These are phyloP conservation scores for Craseonycteris thonglongyai DNA, from an alignment of 2,113 vertebrate species.

Conservation along the genomic window DNA sequence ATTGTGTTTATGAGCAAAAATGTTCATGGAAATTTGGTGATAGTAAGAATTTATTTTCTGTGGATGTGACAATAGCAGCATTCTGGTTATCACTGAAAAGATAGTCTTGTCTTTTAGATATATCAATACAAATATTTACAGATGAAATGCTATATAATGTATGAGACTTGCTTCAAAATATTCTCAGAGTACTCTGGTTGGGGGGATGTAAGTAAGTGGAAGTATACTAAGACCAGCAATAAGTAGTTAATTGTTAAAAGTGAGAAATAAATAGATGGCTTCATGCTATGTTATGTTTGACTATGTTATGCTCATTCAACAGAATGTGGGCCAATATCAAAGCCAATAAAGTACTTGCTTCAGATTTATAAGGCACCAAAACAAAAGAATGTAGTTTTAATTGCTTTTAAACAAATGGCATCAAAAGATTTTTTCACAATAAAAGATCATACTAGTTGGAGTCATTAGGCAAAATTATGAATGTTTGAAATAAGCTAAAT, in stretches of 20 bases:
- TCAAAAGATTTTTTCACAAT: not conserved
- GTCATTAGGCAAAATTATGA: not conserved
- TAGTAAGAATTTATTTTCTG: not conserved
- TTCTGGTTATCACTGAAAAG: not conserved
- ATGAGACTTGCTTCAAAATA: not conserved
- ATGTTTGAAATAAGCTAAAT: not conserved
- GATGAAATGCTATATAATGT: not conserved
- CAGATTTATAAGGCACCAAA: not conserved
- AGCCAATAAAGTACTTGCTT: not conserved
- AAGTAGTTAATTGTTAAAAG: constrained; percentile 1
- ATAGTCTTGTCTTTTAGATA: not conserved
- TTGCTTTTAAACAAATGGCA: not conserved
- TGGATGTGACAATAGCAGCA: not conserved
- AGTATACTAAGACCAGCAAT: not conserved
- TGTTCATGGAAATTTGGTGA: not conserved
- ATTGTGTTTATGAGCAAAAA: not conserved
- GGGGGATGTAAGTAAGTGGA: not conserved
- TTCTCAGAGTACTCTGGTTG: not conserved
- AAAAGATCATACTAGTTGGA: not conserved
- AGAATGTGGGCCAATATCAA: not conserved
- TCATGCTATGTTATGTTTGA: no score
- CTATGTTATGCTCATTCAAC: not conserved
- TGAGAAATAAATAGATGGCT: not conserved
- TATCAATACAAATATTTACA: not conserved
- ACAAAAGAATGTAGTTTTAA: not conserved